A percentile compares a stretch with the other conserved stretches of the same genome.
These are phyloP conservation scores for Zhuqinia jingwanae DNA, from an alignment of 2,888 invertebrate genomes.

Conservation along the genomic window DNA sequence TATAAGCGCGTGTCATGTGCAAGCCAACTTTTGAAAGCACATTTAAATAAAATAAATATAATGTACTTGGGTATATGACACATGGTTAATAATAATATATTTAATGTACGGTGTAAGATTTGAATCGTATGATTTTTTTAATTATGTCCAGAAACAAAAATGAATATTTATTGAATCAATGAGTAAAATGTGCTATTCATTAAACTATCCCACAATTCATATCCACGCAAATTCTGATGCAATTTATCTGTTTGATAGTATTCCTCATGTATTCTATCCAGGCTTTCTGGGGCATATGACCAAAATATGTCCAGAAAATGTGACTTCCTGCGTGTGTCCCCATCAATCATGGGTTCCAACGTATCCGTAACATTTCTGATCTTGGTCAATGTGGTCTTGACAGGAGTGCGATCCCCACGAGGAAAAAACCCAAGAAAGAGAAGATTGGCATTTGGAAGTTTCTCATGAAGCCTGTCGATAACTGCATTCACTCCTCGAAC, in stretches of 20 bases:
- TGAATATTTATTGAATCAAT: conserved; percentile 32
- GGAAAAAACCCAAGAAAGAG: conserved; percentile 60
- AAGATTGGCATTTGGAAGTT: conserved; percentile 55
- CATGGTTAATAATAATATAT: too few relatives aligned
- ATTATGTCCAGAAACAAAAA: too few relatives aligned
- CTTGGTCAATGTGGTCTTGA: conserved; percentile 46
- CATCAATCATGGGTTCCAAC: conserved; percentile 29
- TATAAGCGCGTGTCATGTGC: too few relatives aligned
- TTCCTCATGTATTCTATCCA: conserved; percentile 55
- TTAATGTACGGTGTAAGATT: too few relatives aligned
- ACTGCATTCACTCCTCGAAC: conserved; percentile 57
- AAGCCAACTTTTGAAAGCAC: too few relatives aligned
- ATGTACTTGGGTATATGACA: too few relatives aligned
- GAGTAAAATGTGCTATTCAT: conserved; percentile 66
- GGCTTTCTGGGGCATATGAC: neutral
- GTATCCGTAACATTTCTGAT: conserved; percentile 60
- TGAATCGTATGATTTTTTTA: too few relatives aligned
- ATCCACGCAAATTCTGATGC: conserved; percentile 55
- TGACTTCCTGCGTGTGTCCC: conserved; percentile 81
- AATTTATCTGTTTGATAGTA: conserved; percentile 57
- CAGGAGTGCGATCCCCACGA: conserved; percentile 45
- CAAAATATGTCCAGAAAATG: conserved; percentile 55
- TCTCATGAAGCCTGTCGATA: conserved; percentile 32
- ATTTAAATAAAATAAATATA: too few relatives aligned
- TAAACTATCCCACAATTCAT: conserved; percentile 10